Evolutionary conservation across 2,797 vertebrate species (phyloP).

Genomic region (Leptoclinus maculatus): DNA sequence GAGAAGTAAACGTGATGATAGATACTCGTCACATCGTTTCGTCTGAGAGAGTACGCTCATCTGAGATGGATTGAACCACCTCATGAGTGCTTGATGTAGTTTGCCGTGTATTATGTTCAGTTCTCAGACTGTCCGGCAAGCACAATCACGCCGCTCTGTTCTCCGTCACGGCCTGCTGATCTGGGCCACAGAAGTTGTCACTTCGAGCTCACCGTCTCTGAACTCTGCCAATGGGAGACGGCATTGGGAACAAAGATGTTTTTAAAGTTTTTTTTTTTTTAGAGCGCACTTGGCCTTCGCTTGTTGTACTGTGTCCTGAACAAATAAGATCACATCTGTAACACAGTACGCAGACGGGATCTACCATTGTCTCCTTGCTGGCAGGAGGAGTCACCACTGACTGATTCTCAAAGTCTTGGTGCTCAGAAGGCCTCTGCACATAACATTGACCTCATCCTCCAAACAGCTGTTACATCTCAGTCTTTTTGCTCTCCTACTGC

Average conservation of each 20-base stretch:
- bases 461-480: slow-evolving; percentile 29
- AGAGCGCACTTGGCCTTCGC: slow-evolving; percentile 38
- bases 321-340: slow-evolving; percentile 43
- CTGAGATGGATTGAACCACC: slow-evolving; percentile 28
- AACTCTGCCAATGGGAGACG: slow-evolving; percentile 38
- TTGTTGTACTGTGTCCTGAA: slow-evolving; percentile 45
- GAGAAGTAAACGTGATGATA: slow-evolving; percentile 12
- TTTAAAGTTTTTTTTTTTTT: not conserved
- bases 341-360: slow-evolving; percentile 21
- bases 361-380: slow-evolving; percentile 3
- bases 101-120: slow-evolving; percentile 32
- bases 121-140: slow-evolving; percentile 40
- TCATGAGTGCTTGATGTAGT: slow-evolving; percentile 46
- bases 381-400: slow-evolving; percentile 11
- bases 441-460: slow-evolving; percentile 30
- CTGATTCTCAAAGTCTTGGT: slow-evolving; percentile 29
- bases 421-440: slow-evolving; percentile 17
- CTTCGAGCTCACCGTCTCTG: slow-evolving; percentile 45
- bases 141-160: slow-evolving; percentile 42
- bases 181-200: slow-evolving; percentile 44
- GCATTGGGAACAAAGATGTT: slow-evolving; percentile 62
- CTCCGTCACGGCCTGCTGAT: slow-evolving; percentile 53
- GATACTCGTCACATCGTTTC: not conserved
- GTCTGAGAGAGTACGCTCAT: not conserved
- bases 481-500: slow-evolving; percentile 1